Evolutionary conservation across 2,113 vertebrate genomes (phyloP), one percentile per base, ranked within the genome.

Genomic region (Ctenomys sociabilis): DNA sequence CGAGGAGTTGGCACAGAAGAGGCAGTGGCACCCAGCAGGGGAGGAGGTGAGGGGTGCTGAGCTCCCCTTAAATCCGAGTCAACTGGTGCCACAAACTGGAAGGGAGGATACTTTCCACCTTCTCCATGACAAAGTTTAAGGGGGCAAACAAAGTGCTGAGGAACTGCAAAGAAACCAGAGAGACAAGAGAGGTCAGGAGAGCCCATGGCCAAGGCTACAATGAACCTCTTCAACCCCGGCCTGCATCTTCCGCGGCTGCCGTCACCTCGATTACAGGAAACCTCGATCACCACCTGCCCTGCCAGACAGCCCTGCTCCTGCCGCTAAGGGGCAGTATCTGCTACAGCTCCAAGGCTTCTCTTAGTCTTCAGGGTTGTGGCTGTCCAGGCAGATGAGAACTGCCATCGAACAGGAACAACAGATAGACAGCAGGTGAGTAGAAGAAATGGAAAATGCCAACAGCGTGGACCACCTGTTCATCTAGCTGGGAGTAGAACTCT

Each of bases 91-190:
- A 99, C 97, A 99, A 99, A 80, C 99, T 99, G 98, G 99, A 99
- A 32, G 99, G 99, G 92, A 99, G 98, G 98, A 99, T 99, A 97
- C 99, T 99, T 98, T 99, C 99, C 97, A 99, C 99, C 97, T 99
- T 99, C 98, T 99, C 99, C 99, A 99, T 99, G 98, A 99, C 99
- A 98, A 99, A 99, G 98, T 99, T 99, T 94, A 99, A 99, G 89
- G 99, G 99, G 81, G 99, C 99, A 91, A 99, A 99, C 97, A 99
- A 98, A 88, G 99, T 99, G 98, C 99, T 99, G 98, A 99, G 99
- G 98, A 99, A 99, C 99, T 99, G 98, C 70, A 97, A 98, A 97
- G 93, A 97, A 97, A 98, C 16, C 89, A 98, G 95, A 98, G 4
- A 96, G 0, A 85, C 40, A 89, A 30, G 10, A 86, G 70, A 64